These are phyloP conservation scores for Lingula anatina DNA, from an alignment of 2,888 invertebrate genomes.

Conservation along the genomic window DNA sequence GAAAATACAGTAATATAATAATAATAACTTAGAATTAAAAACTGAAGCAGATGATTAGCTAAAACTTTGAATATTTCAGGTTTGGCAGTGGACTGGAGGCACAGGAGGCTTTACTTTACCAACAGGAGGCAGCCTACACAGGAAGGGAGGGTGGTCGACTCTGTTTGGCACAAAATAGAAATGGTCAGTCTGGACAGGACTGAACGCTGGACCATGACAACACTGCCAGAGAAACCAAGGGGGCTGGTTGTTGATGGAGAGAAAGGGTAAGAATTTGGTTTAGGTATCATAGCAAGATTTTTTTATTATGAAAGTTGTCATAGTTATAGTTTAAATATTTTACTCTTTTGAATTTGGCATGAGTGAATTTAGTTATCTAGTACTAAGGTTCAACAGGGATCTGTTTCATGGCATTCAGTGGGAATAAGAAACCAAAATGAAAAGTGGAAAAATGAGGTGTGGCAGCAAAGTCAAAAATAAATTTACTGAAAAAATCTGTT, in stretches of 20 bases:
- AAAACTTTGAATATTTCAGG: too few relatives aligned
- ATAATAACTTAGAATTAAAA: too few relatives aligned
- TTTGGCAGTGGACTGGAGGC: constrained; percentile 27
- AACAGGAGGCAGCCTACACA: constrained; percentile 27
- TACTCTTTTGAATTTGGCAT: neutral
- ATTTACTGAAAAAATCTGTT: neutral
- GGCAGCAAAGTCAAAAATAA: constrained; percentile 2
- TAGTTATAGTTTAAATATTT: neutral
- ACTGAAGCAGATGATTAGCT: too few relatives aligned
- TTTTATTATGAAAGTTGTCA: neutral
- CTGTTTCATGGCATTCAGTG: too few relatives aligned
- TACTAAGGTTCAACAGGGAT: too few relatives aligned
- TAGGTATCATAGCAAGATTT: neutral
- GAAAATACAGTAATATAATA: too few relatives aligned
- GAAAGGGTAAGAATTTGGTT: constrained; percentile 14
- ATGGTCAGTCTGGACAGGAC: constrained; percentile 23
- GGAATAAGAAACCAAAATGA: too few relatives aligned
- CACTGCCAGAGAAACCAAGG: constrained; percentile 24
- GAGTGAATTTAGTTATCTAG: too few relatives aligned
- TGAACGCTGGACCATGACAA: constrained; percentile 21
- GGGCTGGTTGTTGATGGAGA: constrained; percentile 26
- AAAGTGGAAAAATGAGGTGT: too few relatives aligned
- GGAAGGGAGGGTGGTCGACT: constrained; percentile 26
- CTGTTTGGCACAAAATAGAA: constrained; percentile 38
- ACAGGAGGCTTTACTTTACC: constrained; percentile 36